Evolutionary conservation across 2,888 invertebrate species (phyloP).

Genomic region (Steinernema carpocapsae): DNA sequence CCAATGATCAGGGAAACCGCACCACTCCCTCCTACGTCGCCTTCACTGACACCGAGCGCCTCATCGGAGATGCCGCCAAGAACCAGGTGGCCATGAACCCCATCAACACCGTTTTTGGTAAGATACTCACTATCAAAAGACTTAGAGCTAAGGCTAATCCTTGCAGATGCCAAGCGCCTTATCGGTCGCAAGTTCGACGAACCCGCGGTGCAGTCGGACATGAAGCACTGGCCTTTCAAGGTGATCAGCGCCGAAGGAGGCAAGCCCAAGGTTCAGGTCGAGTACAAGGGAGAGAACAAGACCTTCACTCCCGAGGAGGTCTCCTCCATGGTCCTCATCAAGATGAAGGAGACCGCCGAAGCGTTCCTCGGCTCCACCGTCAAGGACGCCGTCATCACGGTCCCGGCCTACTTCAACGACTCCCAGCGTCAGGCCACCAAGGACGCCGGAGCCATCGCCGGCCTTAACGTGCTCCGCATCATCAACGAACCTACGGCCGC

Average conservation of each 20-base stretch:
- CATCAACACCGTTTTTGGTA: constrained; percentile 72
- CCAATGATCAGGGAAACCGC: constrained; percentile 67
- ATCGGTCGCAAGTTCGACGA: constrained; percentile 70
- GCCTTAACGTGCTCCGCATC: constrained; percentile 71
- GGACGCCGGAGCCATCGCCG: constrained; percentile 71
- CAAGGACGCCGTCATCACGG: constrained; percentile 82
- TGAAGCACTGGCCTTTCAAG: constrained; percentile 68
- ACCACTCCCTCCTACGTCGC: constrained; percentile 73
- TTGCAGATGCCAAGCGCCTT: constrained; percentile 4
- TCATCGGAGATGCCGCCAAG: constrained; percentile 72
- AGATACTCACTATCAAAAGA: not conserved
- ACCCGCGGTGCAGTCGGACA: constrained; percentile 69
- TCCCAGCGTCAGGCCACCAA: constrained; percentile 75
- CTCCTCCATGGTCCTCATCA: constrained; percentile 74
- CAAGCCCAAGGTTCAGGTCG: constrained; percentile 73
- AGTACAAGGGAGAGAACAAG: constrained; percentile 86
- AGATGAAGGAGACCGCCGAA: constrained; percentile 78
- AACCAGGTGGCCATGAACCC: constrained; percentile 73
- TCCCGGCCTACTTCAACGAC: constrained; percentile 80
- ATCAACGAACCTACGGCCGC: constrained; percentile 74
- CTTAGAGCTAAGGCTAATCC: not conserved
- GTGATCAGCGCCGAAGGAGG: constrained; percentile 54
- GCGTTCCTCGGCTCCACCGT: constrained; percentile 73
- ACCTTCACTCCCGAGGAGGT: constrained; percentile 70
- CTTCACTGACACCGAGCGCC: constrained; percentile 72